Percentiles rank a stretch among this genome's conserved stretches.
These are phyloP conservation scores for Miniopterus natalensis DNA, from an alignment of 2,113 vertebrate genomes.

Conservation along the genomic window DNA sequence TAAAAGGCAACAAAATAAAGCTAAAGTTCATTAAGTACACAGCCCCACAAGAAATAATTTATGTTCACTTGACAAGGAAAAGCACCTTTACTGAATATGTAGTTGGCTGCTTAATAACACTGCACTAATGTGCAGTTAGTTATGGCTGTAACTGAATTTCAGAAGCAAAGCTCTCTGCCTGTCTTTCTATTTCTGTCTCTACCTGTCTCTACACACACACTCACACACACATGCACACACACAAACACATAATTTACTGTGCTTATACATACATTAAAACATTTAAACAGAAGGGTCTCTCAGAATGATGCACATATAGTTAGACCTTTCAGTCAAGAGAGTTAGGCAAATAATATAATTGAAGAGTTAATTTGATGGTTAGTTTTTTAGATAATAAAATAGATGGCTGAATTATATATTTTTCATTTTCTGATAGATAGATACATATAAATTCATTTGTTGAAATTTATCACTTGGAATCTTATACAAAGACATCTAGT, in stretches of 20 bases:
- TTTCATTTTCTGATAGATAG: conserved; percentile 49
- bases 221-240: background rate
- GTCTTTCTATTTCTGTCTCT: background rate
- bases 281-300: conserved; percentile 21
- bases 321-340: conserved; percentile 20
- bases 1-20: conserved; percentile 48
- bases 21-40: background rate
- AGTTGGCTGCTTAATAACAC: background rate
- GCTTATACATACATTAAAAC: background rate
- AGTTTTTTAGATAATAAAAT: background rate
- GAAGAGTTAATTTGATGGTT: conserved; percentile 1
- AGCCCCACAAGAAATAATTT: background rate
- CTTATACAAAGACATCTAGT: background rate
- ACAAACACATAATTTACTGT: background rate
- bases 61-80: conserved; percentile 45
- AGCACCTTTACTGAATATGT: background rate
- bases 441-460: background rate
- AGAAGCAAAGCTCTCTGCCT: background rate
- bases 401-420: background rate
- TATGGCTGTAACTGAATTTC: background rate
- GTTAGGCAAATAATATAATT: background rate
- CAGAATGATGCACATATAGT: background rate
- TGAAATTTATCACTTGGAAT: conserved; percentile 39
- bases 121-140: background rate
- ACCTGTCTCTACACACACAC: background rate